Base-by-base conservation (phyloP, 2,888 invertebrate genomes). In the Hymenopus coronatus region DNA sequence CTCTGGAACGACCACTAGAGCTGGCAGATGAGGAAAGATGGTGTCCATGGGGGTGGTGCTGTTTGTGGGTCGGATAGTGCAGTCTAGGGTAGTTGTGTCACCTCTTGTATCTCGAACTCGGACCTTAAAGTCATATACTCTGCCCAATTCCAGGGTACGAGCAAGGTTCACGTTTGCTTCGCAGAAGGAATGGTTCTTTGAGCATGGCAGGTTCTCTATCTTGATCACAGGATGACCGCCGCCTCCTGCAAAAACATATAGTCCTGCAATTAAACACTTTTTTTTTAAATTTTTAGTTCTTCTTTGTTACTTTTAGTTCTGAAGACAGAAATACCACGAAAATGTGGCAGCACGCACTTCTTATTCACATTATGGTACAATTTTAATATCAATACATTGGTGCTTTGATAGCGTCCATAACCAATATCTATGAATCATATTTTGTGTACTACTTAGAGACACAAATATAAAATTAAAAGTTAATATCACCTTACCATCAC, bases 161-260 rank as follows among this genome's bases (percentile, higher is more conserved):
- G 96, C 95, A 90, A 98, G 94, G 91, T 97, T 95, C 91, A 98
- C 96, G 93, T 98, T 98, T 89, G 98, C 98, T 93, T 98, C 97
- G 93, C 98, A 98, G 91, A 97, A 96, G 88, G 97, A 97, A 94
- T 98, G 97, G 94, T 97, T 97, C 91, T 96, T 95, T 89, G 97
- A 96, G 94, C 98, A 98, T 86, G 97, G 97, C 89, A 98, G 95
- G 91, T 96, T 96, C 92, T 97, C 97, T 91, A 98, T 95, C 91
- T 96, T 95, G 91, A 98, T 96, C 92, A 97, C 96, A 89, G 97
- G 96, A 90, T 96, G 96, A 3, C 33, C 33, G 14, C 30, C 28
- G 1, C 84, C 84, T 84, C 30, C 54, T 70, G 54, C 1, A 70
- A 25, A 70, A 70, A 40, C 33, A 40, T 12, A 40, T 40, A 40